Base-by-base conservation (phyloP, 2,113 vertebrate genomes). In the Eretmochelys imbricata region DNA sequence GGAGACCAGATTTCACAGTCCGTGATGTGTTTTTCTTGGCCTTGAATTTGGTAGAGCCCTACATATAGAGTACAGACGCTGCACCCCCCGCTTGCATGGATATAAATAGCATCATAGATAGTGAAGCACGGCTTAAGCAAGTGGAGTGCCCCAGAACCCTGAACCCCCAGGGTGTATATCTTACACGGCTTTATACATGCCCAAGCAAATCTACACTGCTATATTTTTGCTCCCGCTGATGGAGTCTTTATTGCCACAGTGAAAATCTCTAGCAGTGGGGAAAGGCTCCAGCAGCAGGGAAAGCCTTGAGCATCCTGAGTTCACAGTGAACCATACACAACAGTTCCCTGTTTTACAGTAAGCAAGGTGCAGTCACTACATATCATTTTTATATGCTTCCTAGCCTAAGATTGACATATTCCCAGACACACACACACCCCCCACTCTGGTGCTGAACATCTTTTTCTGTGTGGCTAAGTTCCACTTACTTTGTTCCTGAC, bases 401-500 rank as follows among this genome's bases (percentile, higher is more conserved):
- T 88, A 92, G 42, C 27, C 54, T 81, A 14, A 89, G 87, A 88
- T 54, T 91, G 79, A 89, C 54, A 35, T 69, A 54, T 95, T 96
- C 91, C 95, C 88, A 93, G 94, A 96, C 42, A 42, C 42, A 42
- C 42, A 42, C 42, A 42, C 42, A 5, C 42, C 5, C 42, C 42
- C 42, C 42, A 42, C 42, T 42, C 42, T 5, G 22, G 35, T 13
- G 82, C 82, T 89, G 83, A 84, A 42, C 88, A 35, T 20, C 93
- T 89, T 57, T 50, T 0, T 38, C 83, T 86, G 19, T 57, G 46
- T 0, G 54, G 55, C 79, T 54, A 42, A 0, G 0, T 88, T 89
- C 80, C 31, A 17, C 90, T 95, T 84, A 94, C 48, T 25, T 88
- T 92, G 96, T 94, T 97, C 95, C 96, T 86, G 62, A 95, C 94